These are phyloP conservation scores for Thaumatotibia leucotreta DNA, from an alignment of 1,140 invertebrate species.

Conservation along the genomic window DNA sequence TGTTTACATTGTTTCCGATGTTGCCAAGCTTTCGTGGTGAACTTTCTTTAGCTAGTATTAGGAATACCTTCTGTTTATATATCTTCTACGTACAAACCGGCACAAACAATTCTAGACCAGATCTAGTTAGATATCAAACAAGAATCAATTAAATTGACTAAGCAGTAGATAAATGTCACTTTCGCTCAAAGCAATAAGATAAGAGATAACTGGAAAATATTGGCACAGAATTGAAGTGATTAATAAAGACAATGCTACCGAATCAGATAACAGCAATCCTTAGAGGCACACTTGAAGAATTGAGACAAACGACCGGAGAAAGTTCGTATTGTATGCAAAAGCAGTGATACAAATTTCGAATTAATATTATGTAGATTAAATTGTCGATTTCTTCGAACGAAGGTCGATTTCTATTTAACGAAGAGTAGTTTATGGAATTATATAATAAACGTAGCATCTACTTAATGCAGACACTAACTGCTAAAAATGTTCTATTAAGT, in stretches of 20 bases:
- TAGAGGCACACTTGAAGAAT: background rate
- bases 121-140: background rate
- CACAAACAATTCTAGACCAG: background rate
- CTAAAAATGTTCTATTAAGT: background rate
- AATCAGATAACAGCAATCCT: constrained; percentile 1
- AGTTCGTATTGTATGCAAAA: constrained; percentile 12
- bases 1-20: too few relatives aligned
- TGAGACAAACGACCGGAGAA: constrained; percentile 8
- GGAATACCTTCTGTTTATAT: too few relatives aligned
- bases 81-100: background rate
- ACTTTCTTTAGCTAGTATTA: too few relatives aligned
- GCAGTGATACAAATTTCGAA: constrained; percentile 9
- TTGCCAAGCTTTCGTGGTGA: too few relatives aligned
- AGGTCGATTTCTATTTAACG: constrained; percentile 3
- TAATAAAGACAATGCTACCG: constrained; percentile 11
- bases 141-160: constrained; percentile 4
- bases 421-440: constrained; percentile 1
- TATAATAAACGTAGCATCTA: background rate
- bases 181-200: constrained; percentile 11
- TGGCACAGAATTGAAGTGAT: background rate
- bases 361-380: constrained; percentile 14
- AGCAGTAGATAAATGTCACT: constrained; percentile 11
- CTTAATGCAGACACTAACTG: background rate
- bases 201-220: constrained; percentile 12
- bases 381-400: constrained; percentile 1